Evolutionary conservation across 2,113 vertebrate species (phyloP).

Genomic region (Semicossyphus pulcher): DNA sequence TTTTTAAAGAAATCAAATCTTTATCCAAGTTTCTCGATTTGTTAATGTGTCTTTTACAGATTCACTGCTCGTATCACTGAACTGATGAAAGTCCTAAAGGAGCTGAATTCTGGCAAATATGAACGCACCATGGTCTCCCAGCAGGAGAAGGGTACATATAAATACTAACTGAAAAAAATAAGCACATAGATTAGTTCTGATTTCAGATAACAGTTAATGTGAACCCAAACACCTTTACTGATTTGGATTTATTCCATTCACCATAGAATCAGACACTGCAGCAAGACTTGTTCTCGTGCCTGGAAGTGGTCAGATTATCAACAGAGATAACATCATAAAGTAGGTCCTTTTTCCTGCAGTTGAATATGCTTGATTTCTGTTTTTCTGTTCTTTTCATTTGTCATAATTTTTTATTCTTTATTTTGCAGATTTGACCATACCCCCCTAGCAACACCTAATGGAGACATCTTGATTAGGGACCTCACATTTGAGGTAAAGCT

Average conservation of each 20-base stretch:
- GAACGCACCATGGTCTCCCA: slow-evolving; percentile 95
- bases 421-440: slow-evolving; percentile 93
- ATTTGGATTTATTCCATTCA: background rate
- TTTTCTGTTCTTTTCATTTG: background rate
- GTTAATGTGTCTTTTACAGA: slow-evolving; percentile 71
- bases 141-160: slow-evolving; percentile 87
- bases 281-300: slow-evolving; percentile 85
- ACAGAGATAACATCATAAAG: slow-evolving; percentile 94
- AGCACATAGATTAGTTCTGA: background rate
- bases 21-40: background rate
- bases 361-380: background rate
- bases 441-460: slow-evolving; percentile 95
- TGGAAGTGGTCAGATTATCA: slow-evolving; percentile 91
- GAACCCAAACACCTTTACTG: background rate
- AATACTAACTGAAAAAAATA: background rate
- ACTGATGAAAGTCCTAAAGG: slow-evolving; percentile 94
- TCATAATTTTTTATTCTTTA: background rate
- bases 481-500: slow-evolving; percentile 92
- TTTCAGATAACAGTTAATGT: background rate
- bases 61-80: slow-evolving; percentile 97
- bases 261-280: slow-evolving; percentile 74
- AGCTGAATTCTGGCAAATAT: slow-evolving; percentile 94
- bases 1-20: background rate
- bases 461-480: slow-evolving; percentile 94
- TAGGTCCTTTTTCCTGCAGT: slow-evolving; percentile 71